Evolutionary conservation across 2,113 vertebrate genomes (phyloP).

Genomic region (Oryzias javanicus): DNA sequence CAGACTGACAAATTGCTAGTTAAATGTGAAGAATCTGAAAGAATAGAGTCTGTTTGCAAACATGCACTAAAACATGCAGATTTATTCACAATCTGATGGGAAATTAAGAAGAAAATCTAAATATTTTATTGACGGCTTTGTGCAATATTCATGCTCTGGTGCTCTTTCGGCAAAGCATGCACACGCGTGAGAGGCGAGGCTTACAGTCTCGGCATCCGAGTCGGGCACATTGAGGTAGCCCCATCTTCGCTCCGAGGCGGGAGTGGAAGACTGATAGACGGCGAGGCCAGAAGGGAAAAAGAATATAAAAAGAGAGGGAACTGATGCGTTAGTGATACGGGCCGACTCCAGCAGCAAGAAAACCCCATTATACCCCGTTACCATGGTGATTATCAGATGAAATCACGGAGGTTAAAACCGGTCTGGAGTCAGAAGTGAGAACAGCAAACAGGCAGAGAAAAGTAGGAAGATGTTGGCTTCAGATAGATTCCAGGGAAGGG

Average conservation of each 20-base stretch:
- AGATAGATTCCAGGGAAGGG: background rate
- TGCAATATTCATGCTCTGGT: slow-evolving; percentile 11
- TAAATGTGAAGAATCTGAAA: slow-evolving; percentile 16
- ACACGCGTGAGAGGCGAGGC: slow-evolving; percentile 64
- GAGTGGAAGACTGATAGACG: slow-evolving; percentile 80
- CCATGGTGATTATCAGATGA: slow-evolving; percentile 69
- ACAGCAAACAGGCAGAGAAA: slow-evolving; percentile 2
- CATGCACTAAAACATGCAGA: slow-evolving; percentile 17
- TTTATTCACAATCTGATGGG: background rate
- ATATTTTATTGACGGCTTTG: background rate
- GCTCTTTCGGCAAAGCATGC: slow-evolving; percentile 25
- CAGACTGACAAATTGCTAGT: slow-evolving; percentile 13
- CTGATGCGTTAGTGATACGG: slow-evolving; percentile 38
- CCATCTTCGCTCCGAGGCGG: slow-evolving; percentile 89
- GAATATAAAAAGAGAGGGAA: slow-evolving; percentile 32
- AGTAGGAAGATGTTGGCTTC: background rate
- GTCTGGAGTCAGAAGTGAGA: slow-evolving; percentile 46
- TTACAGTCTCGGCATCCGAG: slow-evolving; percentile 96
- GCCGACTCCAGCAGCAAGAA: slow-evolving; percentile 26
- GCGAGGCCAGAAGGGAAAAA: slow-evolving; percentile 12
- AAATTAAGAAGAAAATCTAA: background rate
- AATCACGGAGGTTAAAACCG: slow-evolving; percentile 47
- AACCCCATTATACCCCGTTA: slow-evolving; percentile 55
- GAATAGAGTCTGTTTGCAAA: slow-evolving; percentile 9
- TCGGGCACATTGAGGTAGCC: slow-evolving; percentile 91